Percentiles rank a stretch among this genome's conserved stretches.
Evolutionary conservation across 2,888 invertebrate species (phyloP).

Genomic region (Pristionchus japonicus): DNA sequence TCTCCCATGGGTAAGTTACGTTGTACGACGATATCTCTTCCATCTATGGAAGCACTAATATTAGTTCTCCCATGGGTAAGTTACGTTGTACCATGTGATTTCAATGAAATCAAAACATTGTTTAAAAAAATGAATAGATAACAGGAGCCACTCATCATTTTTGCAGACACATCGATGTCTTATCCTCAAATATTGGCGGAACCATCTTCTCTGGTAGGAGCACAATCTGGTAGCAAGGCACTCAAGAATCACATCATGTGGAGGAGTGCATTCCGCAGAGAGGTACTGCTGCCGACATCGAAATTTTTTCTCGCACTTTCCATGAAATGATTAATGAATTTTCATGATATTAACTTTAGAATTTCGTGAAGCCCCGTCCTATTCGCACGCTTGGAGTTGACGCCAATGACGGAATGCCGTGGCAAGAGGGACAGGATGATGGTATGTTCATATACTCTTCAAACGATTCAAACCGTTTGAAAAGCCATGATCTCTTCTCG

Average conservation of each 20-base stretch:
- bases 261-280: constrained; percentile 67
- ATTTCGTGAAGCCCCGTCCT: constrained; percentile 49
- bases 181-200: not conserved
- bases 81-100: not conserved
- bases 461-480: too few relatives aligned
- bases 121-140: not conserved
- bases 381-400: constrained; percentile 43
- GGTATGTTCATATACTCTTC: too few relatives aligned
- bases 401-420: constrained; percentile 15
- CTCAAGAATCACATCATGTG: constrained; percentile 72
- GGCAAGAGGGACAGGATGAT: constrained; percentile 1
- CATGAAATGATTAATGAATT: too few relatives aligned
- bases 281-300: not conserved
- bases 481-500: too few relatives aligned
- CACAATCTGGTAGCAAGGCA: constrained; percentile 65
- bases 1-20: constrained; percentile 9
- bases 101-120: too few relatives aligned
- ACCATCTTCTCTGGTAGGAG: constrained; percentile 48
- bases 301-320: not conserved
- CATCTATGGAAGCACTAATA: constrained; percentile 30
- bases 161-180: not conserved
- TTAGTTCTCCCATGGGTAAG: constrained; percentile 23
- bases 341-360: constrained; percentile 17
- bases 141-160: too few relatives aligned
- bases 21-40: not conserved